These are phyloP conservation scores for Onychomys torridus DNA, from an alignment of 2,797 vertebrate genomes.

Conservation along the genomic window DNA sequence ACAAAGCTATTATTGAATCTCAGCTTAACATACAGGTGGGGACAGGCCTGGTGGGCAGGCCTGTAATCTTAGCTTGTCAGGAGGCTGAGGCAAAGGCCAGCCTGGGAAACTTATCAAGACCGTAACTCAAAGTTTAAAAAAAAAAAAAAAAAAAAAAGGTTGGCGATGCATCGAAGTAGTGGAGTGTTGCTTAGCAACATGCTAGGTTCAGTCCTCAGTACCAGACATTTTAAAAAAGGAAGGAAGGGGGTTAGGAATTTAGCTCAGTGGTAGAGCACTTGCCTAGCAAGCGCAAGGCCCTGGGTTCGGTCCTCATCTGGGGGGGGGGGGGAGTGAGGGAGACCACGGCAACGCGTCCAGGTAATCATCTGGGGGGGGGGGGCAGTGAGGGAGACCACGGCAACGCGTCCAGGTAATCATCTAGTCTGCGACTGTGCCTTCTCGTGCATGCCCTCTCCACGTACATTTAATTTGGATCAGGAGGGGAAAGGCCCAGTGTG, in stretches of 20 bases:
- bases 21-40: background rate
- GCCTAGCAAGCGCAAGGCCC: too few species aligned
- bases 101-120: background rate
- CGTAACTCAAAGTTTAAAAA: background rate
- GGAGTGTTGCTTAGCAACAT: background rate
- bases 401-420: background rate
- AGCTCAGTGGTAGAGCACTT: too few species aligned
- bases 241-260: too few species aligned
- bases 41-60: background rate
- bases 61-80: background rate
- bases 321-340: too few species aligned
- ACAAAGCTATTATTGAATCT: background rate
- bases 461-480: background rate
- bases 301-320: too few species aligned
- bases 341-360: too few species aligned
- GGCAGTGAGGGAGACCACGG: too few species aligned
- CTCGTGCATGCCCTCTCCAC: background rate
- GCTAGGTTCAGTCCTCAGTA: background rate
- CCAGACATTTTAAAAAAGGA: too few species aligned
- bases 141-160: background rate
- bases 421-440: background rate
- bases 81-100: background rate
- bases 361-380: too few species aligned
- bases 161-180: background rate
- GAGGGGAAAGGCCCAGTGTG: background rate